A percentile compares a stretch with the other conserved stretches of the same genome.
Evolutionary conservation across 2,113 vertebrate genomes (phyloP).

Genomic region (Choloepus hoffmanni): DNA sequence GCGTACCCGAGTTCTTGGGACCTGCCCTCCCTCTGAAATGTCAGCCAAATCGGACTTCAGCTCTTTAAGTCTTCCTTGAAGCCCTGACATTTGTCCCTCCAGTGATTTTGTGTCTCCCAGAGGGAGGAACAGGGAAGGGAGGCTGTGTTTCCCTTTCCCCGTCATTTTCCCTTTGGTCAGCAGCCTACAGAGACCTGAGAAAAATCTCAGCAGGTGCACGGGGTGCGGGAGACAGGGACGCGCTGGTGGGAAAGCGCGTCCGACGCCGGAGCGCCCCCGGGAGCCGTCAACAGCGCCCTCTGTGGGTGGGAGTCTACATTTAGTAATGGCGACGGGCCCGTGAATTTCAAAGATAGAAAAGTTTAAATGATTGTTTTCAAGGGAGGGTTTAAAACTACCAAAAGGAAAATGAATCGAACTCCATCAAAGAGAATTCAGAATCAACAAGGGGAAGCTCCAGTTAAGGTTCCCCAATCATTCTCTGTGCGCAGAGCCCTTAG

Average conservation of each 20-base stretch:
- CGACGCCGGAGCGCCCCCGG: accelerated
- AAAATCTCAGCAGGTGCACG: background rate
- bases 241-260: background rate
- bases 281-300: constrained; percentile 11
- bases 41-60: background rate
- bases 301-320: background rate
- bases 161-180: background rate
- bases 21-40: background rate
- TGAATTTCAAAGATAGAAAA: background rate
- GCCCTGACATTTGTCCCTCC: background rate
- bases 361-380: background rate
- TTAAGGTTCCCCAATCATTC: background rate
- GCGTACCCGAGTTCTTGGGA: background rate
- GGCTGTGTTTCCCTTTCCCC: no score
- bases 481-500: background rate
- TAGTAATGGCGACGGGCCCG: background rate
- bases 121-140: background rate
- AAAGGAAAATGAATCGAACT: background rate
- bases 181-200: background rate
- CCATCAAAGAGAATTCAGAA: background rate
- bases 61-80: background rate
- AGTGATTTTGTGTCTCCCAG: background rate
- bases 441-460: background rate
- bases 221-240: background rate
- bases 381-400: background rate